Percentiles rank a stretch among this genome's conserved stretches.
Evolutionary conservation across 2,888 invertebrate genomes (phyloP).

Genomic region (Spatulosminthurus flaviceps): DNA sequence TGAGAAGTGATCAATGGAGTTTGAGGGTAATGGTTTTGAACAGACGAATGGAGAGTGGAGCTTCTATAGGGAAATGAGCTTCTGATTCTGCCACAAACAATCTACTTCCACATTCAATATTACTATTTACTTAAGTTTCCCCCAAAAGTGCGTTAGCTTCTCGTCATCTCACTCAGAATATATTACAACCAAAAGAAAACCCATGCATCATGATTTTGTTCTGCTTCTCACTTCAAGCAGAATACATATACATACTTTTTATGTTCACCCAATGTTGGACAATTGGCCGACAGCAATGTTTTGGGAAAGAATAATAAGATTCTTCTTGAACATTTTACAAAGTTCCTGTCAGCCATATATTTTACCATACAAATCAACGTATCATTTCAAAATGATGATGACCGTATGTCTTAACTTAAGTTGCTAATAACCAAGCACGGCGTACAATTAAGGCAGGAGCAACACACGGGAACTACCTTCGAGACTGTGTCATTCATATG

Average conservation of each 20-base stretch:
- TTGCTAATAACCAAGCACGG: neutral
- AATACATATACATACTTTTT: neutral
- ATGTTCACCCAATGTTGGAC: no score
- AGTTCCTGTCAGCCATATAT: neutral
- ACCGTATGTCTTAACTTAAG: conserved; percentile 11
- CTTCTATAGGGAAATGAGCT: no score
- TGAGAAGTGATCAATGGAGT: conserved; percentile 20
- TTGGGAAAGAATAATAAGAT: neutral
- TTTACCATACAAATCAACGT: neutral
- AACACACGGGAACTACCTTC: neutral
- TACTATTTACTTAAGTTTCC: neutral
- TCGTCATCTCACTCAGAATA: neutral
- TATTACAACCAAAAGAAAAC: neutral
- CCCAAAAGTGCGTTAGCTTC: neutral
- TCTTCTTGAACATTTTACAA: neutral
- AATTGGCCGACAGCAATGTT: conserved; percentile 12
- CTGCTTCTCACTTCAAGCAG: neutral
- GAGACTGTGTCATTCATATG: neutral
- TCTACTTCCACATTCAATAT: neutral
- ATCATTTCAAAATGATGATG: neutral
- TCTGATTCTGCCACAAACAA: no score
- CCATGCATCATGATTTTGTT: neutral
- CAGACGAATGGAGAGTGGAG: neutral
- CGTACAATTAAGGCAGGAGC: conserved; percentile 7
- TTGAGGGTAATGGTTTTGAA: conserved; percentile 10